These are phyloP conservation scores for Brachystomella parvula DNA, from an alignment of 1,140 invertebrate species.

Conservation along the genomic window DNA sequence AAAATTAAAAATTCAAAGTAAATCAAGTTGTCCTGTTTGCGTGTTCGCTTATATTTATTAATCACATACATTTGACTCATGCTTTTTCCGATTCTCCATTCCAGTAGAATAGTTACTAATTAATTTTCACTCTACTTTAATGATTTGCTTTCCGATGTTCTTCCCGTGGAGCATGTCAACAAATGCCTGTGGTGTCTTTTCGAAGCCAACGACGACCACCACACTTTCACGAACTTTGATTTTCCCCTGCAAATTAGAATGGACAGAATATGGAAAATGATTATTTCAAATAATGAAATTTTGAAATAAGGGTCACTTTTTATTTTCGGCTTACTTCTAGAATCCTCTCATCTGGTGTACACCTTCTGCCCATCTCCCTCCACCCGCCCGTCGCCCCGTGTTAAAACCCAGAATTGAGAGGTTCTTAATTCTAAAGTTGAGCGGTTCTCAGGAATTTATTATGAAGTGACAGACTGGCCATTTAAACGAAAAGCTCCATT, in stretches of 20 bases:
- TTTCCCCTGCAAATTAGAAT: slow-evolving; percentile 48
- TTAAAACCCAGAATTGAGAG: slow-evolving; percentile 55
- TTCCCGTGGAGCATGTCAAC: slow-evolving; percentile 43
- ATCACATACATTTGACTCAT: no score
- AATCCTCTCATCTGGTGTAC: slow-evolving; percentile 51
- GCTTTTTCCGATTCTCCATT: no score
- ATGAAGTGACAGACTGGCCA: no score
- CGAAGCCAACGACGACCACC: slow-evolving; percentile 46
- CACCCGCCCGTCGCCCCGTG: slow-evolving; percentile 45
- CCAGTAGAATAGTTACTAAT: no score
- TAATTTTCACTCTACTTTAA: no score
- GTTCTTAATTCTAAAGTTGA: slow-evolving; percentile 41
- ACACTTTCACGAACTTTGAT: slow-evolving; percentile 44
- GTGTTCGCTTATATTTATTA: no score
- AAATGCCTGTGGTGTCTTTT: slow-evolving; percentile 46
- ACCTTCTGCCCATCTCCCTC: slow-evolving; percentile 48
- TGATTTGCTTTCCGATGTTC: slow-evolving; percentile 45
- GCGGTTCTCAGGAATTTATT: no score
- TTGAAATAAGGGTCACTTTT: background rate
- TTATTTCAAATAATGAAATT: background rate
- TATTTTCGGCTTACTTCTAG: slow-evolving; percentile 49
- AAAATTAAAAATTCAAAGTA: no score
- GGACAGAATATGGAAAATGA: no score
- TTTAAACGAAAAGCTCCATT: no score
- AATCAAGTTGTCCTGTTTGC: no score